Conservation (phyloP, 2,888 invertebrate species). For the Plebejus argus region DNA sequence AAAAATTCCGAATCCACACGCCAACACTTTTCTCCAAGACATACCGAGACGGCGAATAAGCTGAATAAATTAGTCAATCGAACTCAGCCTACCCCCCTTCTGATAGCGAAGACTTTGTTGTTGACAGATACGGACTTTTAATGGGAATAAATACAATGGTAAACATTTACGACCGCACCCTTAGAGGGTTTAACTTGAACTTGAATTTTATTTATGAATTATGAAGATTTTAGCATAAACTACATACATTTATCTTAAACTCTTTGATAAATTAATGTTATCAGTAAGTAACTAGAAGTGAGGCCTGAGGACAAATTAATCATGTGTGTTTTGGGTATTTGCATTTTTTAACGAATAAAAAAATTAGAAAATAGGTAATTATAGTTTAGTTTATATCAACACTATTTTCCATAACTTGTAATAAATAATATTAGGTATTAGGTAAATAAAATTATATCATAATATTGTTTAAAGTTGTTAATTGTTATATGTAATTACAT, state of each 20-base stretch:
- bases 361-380: neutral
- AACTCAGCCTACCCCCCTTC: conserved; percentile 65
- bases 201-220: no score
- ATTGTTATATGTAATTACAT: no score
- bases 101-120: conserved; percentile 55
- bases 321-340: neutral
- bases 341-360: neutral
- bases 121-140: conserved; percentile 21
- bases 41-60: conserved; percentile 67
- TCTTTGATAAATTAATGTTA: no score
- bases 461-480: no score
- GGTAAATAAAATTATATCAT: no score
- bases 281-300: no score
- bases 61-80: conserved; percentile 73
- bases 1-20: conserved; percentile 73
- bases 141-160: neutral
- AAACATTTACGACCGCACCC: no score
- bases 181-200: no score
- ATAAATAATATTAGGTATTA: neutral
- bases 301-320: neutral
- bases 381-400: no score
- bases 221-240: no score
- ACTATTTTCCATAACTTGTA: no score
- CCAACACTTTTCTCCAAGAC: conserved; percentile 73
- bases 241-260: no score